Evolutionary conservation across 2,888 invertebrate genomes (phyloP).

Genomic region (Deilephila porcellus): DNA sequence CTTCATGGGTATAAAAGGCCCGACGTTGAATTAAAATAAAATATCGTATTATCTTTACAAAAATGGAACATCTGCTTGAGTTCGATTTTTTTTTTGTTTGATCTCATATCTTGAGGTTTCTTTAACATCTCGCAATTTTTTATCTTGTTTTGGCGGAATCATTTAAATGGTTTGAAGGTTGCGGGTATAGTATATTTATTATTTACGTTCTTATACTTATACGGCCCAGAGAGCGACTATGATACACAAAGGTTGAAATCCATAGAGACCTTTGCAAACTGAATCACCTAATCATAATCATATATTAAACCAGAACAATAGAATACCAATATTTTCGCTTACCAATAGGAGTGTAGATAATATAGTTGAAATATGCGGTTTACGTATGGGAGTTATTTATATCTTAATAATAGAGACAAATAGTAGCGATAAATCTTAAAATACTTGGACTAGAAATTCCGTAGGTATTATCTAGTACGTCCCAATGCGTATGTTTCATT

Average conservation of each 20-base stretch:
- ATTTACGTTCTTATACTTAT: no score
- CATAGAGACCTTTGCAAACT: no score
- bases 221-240: no score
- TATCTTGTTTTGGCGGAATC: neutral
- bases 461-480: neutral
- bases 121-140: neutral
- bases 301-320: no score
- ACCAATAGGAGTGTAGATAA: no score
- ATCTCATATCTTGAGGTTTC: neutral
- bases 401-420: no score
- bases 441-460: neutral
- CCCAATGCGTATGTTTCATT: neutral
- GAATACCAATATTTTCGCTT: no score
- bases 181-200: neutral
- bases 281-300: no score
- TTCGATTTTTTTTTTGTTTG: neutral
- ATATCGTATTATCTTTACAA: neutral
- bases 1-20: neutral
- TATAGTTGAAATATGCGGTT: no score
- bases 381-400: no score
- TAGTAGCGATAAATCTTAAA: no score
- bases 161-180: neutral
- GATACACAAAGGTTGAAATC: no score
- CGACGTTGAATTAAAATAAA: conserved; percentile 3
- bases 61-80: neutral